These are phyloP conservation scores for Epinotia nisella DNA, from an alignment of 2,888 invertebrate species.

Conservation along the genomic window DNA sequence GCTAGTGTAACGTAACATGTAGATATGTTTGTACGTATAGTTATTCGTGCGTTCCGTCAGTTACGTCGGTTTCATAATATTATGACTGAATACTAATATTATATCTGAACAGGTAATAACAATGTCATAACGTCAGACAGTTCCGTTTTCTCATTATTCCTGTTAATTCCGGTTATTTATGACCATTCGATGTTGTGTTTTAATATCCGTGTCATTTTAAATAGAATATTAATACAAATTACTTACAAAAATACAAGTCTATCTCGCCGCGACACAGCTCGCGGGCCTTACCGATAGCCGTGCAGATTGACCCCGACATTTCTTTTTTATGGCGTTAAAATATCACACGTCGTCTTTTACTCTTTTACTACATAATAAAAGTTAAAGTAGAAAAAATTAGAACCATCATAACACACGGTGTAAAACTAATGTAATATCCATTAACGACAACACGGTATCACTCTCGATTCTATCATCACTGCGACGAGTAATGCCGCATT, in stretches of 20 bases:
- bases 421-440: constrained; percentile 8
- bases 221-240: too few species aligned
- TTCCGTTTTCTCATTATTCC: not conserved
- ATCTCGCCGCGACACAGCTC: too few species aligned
- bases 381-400: not conserved
- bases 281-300: too few species aligned
- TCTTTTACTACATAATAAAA: not conserved
- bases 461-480: not conserved
- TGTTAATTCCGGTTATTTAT: too few species aligned
- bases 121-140: not conserved
- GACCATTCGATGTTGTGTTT: too few species aligned
- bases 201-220: too few species aligned
- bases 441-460: not conserved
- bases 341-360: too few species aligned
- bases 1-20: too few species aligned
- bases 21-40: too few species aligned
- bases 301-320: too few species aligned
- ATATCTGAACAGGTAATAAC: not conserved
- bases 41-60: not conserved
- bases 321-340: too few species aligned
- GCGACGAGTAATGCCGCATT: not conserved
- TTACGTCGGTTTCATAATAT: constrained; percentile 3
- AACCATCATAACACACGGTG: not conserved
- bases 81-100: not conserved
- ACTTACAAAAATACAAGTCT: too few species aligned